Conservation (phyloP, 2,113 vertebrate genomes). For the Engraulis encrasicolus region DNA sequence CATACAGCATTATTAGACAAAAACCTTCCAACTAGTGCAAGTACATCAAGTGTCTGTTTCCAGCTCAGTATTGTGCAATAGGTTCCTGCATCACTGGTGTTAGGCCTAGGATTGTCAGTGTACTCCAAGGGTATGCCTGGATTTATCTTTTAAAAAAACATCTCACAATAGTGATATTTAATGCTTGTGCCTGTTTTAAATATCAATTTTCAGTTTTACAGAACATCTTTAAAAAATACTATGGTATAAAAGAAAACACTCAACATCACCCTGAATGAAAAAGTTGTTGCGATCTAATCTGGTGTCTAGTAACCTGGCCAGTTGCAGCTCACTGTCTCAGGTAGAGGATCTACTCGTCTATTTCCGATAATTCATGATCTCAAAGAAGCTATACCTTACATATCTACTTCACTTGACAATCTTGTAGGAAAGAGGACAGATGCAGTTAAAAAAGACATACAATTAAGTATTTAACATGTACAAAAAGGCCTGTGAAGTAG, state of each 20-base stretch:
- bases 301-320: not conserved
- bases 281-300: not conserved
- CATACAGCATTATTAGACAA: conserved; percentile 24
- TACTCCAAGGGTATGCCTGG: not conserved
- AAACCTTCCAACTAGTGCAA: conserved; percentile 28
- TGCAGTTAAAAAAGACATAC: not conserved
- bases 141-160: not conserved
- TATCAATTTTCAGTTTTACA: not conserved
- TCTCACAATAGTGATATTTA: not conserved
- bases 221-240: not conserved
- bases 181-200: not conserved
- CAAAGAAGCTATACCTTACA: not conserved
- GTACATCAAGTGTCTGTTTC: no score
- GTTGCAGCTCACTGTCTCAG: no score
- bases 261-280: not conserved
- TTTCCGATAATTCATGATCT: not conserved
- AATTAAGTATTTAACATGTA: not conserved
- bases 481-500: not conserved
- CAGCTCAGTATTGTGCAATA: no score
- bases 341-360: no score
- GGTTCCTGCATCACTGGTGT: not conserved
- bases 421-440: not conserved
- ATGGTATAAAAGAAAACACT: not conserved
- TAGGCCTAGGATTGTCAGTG: not conserved
- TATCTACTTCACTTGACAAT: not conserved